phyloP scores from a whole-genome alignment of 2,888 invertebrate species.

The Syrista parreyssii region DNA sequence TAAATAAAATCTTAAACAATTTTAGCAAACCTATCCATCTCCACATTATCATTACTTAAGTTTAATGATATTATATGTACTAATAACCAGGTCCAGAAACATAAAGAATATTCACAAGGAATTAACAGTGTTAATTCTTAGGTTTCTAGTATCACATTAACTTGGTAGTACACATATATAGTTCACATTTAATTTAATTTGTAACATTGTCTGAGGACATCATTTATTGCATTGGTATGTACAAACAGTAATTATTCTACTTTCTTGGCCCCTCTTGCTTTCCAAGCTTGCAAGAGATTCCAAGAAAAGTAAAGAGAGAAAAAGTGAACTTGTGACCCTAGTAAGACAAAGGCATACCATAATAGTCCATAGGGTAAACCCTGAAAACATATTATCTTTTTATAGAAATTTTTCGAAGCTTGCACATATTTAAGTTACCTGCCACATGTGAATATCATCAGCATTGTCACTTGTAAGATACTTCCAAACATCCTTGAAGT shows the following conservation, averaged over 20 bases:
- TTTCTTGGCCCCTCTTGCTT: slow-evolving; percentile 79
- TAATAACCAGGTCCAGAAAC: not conserved
- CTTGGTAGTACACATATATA: not conserved
- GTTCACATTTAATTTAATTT: slow-evolving; percentile 3
- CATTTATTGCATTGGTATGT: not conserved
- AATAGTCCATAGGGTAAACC: slow-evolving; percentile 90
- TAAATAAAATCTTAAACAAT: not conserved
- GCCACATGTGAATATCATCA: slow-evolving; percentile 82
- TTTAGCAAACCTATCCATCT: not conserved
- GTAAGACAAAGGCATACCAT: slow-evolving; percentile 91
- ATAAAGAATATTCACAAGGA: not conserved
- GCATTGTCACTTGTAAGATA: slow-evolving; percentile 79
- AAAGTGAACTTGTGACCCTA: slow-evolving; percentile 89
- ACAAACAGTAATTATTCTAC: slow-evolving; percentile 69
- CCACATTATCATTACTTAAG: not conserved
- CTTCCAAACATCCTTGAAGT: slow-evolving; percentile 85
- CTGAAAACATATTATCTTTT: slow-evolving; percentile 67
- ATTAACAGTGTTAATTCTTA: not conserved
- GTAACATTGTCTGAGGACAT: not conserved
- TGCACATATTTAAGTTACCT: slow-evolving; percentile 69
- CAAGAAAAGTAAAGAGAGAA: slow-evolving; percentile 88
- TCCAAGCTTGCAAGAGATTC: slow-evolving; percentile 87
- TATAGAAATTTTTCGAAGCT: not conserved
- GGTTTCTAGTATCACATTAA: slow-evolving; percentile 1
- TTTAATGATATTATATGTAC: not conserved